These are phyloP conservation scores for Portunus trituberculatus DNA, from an alignment of 1,140 invertebrate species.

Conservation along the genomic window DNA sequence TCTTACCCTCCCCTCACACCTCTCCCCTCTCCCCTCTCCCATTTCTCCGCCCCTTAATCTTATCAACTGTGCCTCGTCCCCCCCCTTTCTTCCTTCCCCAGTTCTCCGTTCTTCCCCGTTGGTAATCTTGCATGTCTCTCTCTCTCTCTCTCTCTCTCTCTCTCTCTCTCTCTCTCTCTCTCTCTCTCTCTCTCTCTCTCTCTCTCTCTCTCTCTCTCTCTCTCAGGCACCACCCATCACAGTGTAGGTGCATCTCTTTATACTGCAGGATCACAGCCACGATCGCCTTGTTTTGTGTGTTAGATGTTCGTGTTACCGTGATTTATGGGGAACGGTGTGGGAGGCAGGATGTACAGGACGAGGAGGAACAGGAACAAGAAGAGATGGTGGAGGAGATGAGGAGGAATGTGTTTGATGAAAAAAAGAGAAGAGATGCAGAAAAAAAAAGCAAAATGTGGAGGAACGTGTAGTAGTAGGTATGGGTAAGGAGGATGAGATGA, in stretches of 20 bases:
- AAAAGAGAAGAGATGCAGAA: too few relatives aligned
- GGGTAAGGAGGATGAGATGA: too few relatives aligned
- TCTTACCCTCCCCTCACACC: background rate
- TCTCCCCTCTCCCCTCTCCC: background rate
- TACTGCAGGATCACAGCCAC: too few relatives aligned
- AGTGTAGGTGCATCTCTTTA: too few relatives aligned
- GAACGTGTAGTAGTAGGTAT: too few relatives aligned
- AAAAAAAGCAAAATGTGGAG: too few relatives aligned
- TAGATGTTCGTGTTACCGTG: too few relatives aligned
- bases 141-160: conserved; percentile 11
- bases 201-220: conserved; percentile 20
- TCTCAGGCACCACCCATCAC: background rate
- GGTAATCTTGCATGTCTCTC: background rate
- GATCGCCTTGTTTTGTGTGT: too few relatives aligned
- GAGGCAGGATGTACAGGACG: too few relatives aligned
- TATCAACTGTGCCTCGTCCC: background rate
- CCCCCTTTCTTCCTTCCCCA: background rate
- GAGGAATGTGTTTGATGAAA: too few relatives aligned
- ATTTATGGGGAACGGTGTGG: too few relatives aligned
- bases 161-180: conserved; percentile 20
- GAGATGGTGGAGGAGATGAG: too few relatives aligned
- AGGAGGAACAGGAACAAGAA: background rate
- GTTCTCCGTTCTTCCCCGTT: background rate
- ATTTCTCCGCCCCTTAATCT: background rate
- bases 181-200: conserved; percentile 18